Evolutionary conservation across 1,140 invertebrate species (phyloP).

Genomic region (Aethina tumida): DNA sequence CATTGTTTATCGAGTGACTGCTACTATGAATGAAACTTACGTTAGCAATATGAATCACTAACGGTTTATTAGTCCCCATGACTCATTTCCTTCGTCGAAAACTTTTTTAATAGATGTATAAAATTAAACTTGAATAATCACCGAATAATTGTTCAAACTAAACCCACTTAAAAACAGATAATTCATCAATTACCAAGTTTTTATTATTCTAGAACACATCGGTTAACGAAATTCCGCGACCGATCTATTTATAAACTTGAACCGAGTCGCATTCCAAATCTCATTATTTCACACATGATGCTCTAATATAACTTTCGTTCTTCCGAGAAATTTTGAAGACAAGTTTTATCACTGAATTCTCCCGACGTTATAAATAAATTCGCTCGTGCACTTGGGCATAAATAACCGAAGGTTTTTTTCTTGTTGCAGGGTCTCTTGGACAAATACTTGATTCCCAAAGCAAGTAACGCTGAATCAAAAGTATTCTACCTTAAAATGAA

Average conservation of each 20-base stretch:
- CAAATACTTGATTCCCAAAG: constrained; percentile 87
- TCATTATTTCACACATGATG: constrained; percentile 15
- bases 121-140: no score
- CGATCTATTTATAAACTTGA: background rate
- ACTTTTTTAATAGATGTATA: no score
- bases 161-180: no score
- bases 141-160: no score
- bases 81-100: no score
- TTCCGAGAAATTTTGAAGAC: constrained; percentile 27
- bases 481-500: constrained; percentile 99
- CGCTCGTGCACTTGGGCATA: background rate
- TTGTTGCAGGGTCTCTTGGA: constrained; percentile 61
- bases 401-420: constrained; percentile 4
- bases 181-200: no score
- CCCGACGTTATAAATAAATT: constrained; percentile 1
- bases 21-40: no score
- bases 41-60: no score
- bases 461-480: constrained; percentile 88
- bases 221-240: no score
- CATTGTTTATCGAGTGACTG: no score
- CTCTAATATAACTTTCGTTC: constrained; percentile 33
- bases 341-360: constrained; percentile 14
- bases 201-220: no score
- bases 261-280: background rate
- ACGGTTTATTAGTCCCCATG: no score